phyloP scores from a whole-genome alignment of 2,113 vertebrate genomes.

The Haemorhous mexicanus region DNA sequence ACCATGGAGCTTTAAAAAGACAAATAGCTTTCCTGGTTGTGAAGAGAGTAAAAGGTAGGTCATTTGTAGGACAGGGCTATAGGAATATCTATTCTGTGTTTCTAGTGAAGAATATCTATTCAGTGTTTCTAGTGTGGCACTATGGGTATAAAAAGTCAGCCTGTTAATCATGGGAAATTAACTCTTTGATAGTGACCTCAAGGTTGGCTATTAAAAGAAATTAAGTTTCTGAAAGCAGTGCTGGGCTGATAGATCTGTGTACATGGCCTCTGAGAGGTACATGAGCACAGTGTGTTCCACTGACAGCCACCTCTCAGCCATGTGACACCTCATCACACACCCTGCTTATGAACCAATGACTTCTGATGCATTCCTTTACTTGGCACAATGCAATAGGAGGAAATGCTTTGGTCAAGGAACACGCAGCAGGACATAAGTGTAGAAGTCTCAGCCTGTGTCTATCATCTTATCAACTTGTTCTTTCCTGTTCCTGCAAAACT shows the following conservation, averaged over 20 bases:
- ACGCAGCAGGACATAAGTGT: rapidly evolving
- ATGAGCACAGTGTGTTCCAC: rapidly evolving
- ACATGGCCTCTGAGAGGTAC: background rate
- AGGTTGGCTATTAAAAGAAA: background rate
- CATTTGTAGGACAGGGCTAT: background rate
- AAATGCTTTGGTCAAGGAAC: background rate
- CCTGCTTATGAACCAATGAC: background rate
- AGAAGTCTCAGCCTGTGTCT: background rate
- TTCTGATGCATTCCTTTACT: background rate
- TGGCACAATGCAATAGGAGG: background rate
- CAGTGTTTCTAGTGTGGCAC: background rate
- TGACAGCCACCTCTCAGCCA: background rate
- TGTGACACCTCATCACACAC: background rate
- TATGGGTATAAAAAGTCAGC: background rate
- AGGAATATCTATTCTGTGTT: background rate
- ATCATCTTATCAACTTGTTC: background rate
- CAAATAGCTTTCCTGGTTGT: background rate
- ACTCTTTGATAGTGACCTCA: background rate
- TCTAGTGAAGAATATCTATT: background rate
- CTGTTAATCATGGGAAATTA: background rate
- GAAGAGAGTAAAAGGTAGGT: background rate
- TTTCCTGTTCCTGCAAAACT: background rate
- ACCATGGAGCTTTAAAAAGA: background rate
- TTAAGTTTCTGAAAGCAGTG: background rate
- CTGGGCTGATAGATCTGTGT: background rate